phyloP scores from a whole-genome alignment of 2,113 vertebrate genomes.

The Hemiprocne comata region DNA sequence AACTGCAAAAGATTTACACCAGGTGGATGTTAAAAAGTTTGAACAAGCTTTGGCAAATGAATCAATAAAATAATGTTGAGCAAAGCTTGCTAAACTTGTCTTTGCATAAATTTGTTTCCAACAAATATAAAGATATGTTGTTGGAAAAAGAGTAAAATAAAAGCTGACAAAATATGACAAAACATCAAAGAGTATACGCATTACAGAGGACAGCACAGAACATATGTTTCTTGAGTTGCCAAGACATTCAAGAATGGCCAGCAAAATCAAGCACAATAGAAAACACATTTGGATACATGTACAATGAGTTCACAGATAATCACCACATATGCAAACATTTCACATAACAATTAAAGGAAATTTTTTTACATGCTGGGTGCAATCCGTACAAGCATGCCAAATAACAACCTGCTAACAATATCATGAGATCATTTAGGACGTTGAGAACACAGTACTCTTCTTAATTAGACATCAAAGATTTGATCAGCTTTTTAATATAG shows the following conservation, averaged over 20 bases:
- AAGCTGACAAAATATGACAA: constrained; percentile 81
- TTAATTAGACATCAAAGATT: constrained; percentile 56
- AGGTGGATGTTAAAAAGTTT: constrained; percentile 51
- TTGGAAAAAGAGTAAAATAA: constrained; percentile 85
- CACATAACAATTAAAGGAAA: constrained; percentile 84
- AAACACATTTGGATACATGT: constrained; percentile 86
- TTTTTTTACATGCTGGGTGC: constrained; percentile 87
- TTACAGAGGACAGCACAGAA: constrained; percentile 91
- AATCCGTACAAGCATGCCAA: constrained; percentile 87
- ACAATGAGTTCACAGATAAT: constrained; percentile 85
- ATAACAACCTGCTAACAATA: constrained; percentile 79
- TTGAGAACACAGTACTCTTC: constrained; percentile 53
- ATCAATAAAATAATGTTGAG: constrained; percentile 66
- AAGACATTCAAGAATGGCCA: constrained; percentile 82
- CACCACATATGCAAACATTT: constrained; percentile 87
- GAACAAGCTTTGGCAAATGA: constrained; percentile 23
- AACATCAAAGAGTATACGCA: constrained; percentile 78
- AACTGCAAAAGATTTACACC: constrained; percentile 83
- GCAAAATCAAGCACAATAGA: constrained; percentile 91
- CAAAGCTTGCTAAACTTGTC: constrained; percentile 80
- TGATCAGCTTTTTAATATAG: constrained; percentile 36
- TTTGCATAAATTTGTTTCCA: constrained; percentile 92
- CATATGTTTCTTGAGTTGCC: constrained; percentile 90
- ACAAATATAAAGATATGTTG: constrained; percentile 89
- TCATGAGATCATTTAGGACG: constrained; percentile 66